Evolutionary conservation across 1,140 invertebrate genomes (phyloP).

Genomic region (Himalopsyche phryganea): DNA sequence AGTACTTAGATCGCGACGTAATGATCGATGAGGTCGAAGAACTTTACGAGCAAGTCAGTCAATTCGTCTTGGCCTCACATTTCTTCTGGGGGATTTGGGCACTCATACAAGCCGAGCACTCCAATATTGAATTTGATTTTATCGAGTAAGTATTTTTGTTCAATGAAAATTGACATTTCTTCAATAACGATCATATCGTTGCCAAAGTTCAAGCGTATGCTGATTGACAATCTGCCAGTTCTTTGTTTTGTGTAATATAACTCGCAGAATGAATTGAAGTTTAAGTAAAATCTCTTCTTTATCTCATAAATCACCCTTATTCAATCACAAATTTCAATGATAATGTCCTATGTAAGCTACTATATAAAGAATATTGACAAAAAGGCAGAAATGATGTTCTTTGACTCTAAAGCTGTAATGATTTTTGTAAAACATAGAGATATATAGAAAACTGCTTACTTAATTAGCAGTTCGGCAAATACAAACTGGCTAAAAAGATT

Average conservation of each 20-base stretch:
- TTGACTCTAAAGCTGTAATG: neutral
- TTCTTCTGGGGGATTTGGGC: constrained; percentile 94
- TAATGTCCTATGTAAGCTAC: too few species aligned
- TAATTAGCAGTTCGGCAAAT: too few species aligned
- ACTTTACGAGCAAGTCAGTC: constrained; percentile 75
- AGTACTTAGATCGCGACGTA: constrained; percentile 53
- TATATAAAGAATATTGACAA: neutral
- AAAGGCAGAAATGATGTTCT: neutral
- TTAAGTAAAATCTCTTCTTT: neutral
- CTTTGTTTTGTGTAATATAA: neutral
- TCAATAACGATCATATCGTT: neutral
- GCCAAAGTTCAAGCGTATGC: neutral
- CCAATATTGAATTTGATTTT: constrained; percentile 93
- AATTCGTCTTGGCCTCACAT: constrained; percentile 77
- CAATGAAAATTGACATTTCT: neutral
- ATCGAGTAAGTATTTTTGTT: constrained; percentile 66
- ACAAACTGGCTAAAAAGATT: too few species aligned
- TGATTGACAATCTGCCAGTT: neutral
- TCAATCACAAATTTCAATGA: neutral
- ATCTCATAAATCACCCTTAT: neutral
- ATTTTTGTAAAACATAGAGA: constrained; percentile 3
- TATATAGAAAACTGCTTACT: too few species aligned
- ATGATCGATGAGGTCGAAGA: constrained; percentile 61
- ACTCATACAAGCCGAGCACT: constrained; percentile 86
- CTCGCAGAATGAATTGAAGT: neutral